These are phyloP conservation scores for Sula dactylatra DNA, from an alignment of 2,113 vertebrate species.

Conservation along the genomic window DNA sequence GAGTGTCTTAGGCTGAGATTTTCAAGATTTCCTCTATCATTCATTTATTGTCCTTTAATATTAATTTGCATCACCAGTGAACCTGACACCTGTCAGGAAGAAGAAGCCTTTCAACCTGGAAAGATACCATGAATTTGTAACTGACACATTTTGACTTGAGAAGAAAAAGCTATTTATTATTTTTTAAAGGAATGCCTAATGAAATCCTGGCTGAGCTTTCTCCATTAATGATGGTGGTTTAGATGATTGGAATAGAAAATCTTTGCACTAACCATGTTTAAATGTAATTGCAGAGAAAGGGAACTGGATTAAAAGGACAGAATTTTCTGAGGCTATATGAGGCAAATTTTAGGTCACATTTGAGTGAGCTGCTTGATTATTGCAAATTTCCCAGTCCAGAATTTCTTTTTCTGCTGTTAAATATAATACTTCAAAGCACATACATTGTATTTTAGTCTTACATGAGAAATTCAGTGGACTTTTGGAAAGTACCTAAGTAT, in stretches of 20 bases:
- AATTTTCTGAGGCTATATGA: background rate
- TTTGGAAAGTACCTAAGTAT: background rate
- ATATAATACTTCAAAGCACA: background rate
- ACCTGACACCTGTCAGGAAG: slow-evolving; percentile 54
- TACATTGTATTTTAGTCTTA: background rate
- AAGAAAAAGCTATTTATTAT: slow-evolving; percentile 27
- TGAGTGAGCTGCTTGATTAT: background rate
- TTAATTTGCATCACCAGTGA: slow-evolving; percentile 51
- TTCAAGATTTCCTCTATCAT: slow-evolving; percentile 25
- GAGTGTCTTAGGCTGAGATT: background rate
- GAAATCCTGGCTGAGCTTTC: background rate
- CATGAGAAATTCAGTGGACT: background rate
- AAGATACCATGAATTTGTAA: background rate
- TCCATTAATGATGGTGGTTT: background rate
- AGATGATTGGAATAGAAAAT: slow-evolving; percentile 4
- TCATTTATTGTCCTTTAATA: slow-evolving; percentile 46
- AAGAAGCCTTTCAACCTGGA: slow-evolving; percentile 44
- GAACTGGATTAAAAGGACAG: background rate
- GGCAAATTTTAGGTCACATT: background rate
- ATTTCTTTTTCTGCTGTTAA: background rate
- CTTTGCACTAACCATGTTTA: background rate
- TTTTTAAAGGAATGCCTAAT: slow-evolving; percentile 19
- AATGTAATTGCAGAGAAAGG: background rate
- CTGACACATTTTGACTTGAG: slow-evolving; percentile 30
- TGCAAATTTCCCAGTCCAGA: background rate